A percentile compares a stretch with the other conserved stretches of the same genome.
Conservation (phyloP, 2,797 vertebrate genomes). For the Typhlichthys subterraneus region DNA sequence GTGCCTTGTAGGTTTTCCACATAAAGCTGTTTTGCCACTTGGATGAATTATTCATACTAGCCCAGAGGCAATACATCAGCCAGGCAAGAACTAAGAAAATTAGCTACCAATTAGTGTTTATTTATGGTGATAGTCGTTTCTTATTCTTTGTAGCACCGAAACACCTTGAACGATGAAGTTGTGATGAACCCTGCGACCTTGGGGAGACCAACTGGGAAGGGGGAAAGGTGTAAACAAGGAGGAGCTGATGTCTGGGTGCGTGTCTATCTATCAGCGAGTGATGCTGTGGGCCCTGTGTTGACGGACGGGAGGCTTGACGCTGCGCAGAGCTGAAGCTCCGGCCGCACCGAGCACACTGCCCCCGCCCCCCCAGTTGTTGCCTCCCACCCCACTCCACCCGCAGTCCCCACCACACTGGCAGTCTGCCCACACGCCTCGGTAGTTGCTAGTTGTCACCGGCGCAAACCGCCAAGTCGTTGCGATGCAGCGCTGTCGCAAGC, state of each 20-base stretch:
- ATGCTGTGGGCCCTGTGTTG: conserved; percentile 67
- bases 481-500: conserved; percentile 70
- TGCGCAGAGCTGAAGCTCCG: conserved; percentile 51
- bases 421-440: conserved; percentile 66
- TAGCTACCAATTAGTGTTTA: conserved; percentile 94
- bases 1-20: conserved; percentile 83
- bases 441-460: conserved; percentile 72
- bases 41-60: conserved; percentile 92
- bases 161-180: conserved; percentile 49
- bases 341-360: not conserved
- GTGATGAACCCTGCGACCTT: conserved; percentile 59
- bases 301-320: conserved; percentile 45
- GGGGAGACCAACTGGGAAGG: conserved; percentile 32
- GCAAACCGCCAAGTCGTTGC: conserved; percentile 66
- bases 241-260: conserved; percentile 46
- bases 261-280: conserved; percentile 63
- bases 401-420: conserved; percentile 57
- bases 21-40: conserved; percentile 85
- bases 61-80: conserved; percentile 92
- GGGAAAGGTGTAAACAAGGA: not conserved
- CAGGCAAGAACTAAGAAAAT: conserved; percentile 92
- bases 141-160: conserved; percentile 54
- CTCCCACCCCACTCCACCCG: not conserved
- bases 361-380: conserved; percentile 33
- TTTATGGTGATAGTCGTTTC: conserved; percentile 81